Evolutionary conservation across 2,113 vertebrate genomes (phyloP).

Genomic region (Anoura caudifer): DNA sequence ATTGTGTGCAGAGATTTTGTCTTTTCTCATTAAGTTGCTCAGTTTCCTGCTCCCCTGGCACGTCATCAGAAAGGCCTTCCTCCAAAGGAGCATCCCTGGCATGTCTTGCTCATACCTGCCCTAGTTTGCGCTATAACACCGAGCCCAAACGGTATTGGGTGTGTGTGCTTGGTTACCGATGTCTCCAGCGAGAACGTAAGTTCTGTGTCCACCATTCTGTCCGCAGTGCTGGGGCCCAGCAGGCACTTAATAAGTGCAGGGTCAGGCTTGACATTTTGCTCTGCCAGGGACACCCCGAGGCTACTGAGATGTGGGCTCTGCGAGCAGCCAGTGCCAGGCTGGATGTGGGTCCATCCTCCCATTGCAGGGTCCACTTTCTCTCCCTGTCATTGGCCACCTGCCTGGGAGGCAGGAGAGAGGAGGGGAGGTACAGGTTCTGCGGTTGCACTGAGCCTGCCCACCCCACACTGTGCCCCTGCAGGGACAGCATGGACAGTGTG

Average conservation of each 20-base stretch:
- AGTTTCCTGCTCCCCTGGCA: not conserved
- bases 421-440: rapidly evolving
- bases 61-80: not conserved
- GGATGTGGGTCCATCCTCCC: rapidly evolving
- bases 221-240: rapidly evolving
- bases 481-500: slow-evolving; percentile 96
- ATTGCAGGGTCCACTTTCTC: not conserved
- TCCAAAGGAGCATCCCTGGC: rapidly evolving
- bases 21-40: not conserved
- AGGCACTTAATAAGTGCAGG: not conserved
- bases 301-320: not conserved
- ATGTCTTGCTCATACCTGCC: not conserved
- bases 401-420: not conserved
- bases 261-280: not conserved
- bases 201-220: not conserved
- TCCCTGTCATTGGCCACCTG: not conserved
- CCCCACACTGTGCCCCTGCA: slow-evolving; percentile 45
- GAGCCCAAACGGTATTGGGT: rapidly evolving
- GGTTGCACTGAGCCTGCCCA: not conserved
- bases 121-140: rapidly evolving
- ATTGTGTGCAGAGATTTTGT: not conserved
- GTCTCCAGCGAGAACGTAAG: not conserved
- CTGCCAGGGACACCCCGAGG: not conserved
- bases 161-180: not conserved
- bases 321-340: rapidly evolving